Conservation (phyloP, 2,888 invertebrate genomes). For the Harpagoxenus sublaevis region DNA sequence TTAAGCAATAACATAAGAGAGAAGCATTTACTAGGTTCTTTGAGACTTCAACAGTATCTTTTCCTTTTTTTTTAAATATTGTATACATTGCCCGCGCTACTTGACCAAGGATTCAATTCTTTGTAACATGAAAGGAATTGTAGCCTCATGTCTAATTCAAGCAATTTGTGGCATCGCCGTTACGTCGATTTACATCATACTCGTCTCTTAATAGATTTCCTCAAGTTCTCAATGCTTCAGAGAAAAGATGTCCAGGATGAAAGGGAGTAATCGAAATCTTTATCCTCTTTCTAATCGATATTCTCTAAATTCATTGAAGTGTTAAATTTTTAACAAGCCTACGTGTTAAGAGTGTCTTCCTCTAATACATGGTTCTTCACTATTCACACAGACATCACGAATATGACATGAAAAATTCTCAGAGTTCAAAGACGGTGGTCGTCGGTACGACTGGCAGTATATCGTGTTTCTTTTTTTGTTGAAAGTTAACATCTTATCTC, state of each 20-base stretch:
- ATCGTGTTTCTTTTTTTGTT: constrained; percentile 69
- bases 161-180: constrained; percentile 36
- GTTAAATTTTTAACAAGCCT: constrained; percentile 55
- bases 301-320: constrained; percentile 63
- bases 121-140: constrained; percentile 77
- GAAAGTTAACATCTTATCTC: constrained; percentile 43
- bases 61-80: constrained; percentile 28
- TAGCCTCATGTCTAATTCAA: constrained; percentile 60
- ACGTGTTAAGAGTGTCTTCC: constrained; percentile 18
- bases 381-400: constrained; percentile 67
- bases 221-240: constrained; percentile 50
- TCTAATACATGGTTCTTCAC: constrained; percentile 39
- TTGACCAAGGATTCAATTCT: constrained; percentile 57
- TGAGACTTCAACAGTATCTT: constrained; percentile 17
- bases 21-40: constrained; percentile 43
- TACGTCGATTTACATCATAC: constrained; percentile 37
- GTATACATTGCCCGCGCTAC: constrained; percentile 36
- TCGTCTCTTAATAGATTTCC: constrained; percentile 36
- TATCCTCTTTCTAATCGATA: constrained; percentile 54
- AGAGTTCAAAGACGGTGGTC: constrained; percentile 73
- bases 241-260: constrained; percentile 41
- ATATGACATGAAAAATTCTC: constrained; percentile 76
- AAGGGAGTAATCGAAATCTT: constrained; percentile 58
- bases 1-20: constrained; percentile 43
- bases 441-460: constrained; percentile 83